Evolutionary conservation across 2,113 vertebrate genomes (phyloP), one percentile per base, ranked within the genome.

Genomic region (Ariopsis seemanni): DNA sequence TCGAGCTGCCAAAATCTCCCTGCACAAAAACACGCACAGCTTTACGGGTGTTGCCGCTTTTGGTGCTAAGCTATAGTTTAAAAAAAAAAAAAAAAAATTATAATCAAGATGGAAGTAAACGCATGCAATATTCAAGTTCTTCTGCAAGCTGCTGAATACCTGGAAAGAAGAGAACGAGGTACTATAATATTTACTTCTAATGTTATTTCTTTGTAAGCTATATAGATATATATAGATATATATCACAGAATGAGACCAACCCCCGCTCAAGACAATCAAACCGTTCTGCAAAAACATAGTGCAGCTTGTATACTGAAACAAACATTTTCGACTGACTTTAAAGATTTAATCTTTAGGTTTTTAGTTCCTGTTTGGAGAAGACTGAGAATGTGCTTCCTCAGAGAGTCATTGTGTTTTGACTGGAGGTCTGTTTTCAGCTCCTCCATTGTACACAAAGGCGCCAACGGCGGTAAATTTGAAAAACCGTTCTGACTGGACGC

Each of bases 71-170:
- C 57, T 30, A 48, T 2, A 57, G 74, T 42, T 60, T 50, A 87
- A 30, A 30, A 30, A 42, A 42, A 42, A 42, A 3, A 42, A 42
- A 14, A 10, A 2, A 11, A 7, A 84, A 86, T 52, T 8, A 5
- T 72, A 63, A 42, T 34, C 53, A 85, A 69, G 86, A 98, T 98
- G 97, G 97, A 97, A 82, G 93, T 93, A 15, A 92, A 94, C 86
- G 69, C 93, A 63, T 96, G 94, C 94, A 97, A 97, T 93, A 97
- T 99, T 87, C 97, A 97, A 92, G 97, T 97, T 74, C 96, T 99
- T 86, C 94, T 98, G 14, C 96, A 96, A 89, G 98, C 97, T 0
- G 98, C 97, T 0, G 97, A 97, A 91, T 98, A 97, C 89, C 88
- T 99, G 95, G 98, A 99, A 85, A 95, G 97, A 72, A 94, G 95